Conservation (phyloP, 92 coral and sea anemone genomes). For the Ricordea florida region DNA sequence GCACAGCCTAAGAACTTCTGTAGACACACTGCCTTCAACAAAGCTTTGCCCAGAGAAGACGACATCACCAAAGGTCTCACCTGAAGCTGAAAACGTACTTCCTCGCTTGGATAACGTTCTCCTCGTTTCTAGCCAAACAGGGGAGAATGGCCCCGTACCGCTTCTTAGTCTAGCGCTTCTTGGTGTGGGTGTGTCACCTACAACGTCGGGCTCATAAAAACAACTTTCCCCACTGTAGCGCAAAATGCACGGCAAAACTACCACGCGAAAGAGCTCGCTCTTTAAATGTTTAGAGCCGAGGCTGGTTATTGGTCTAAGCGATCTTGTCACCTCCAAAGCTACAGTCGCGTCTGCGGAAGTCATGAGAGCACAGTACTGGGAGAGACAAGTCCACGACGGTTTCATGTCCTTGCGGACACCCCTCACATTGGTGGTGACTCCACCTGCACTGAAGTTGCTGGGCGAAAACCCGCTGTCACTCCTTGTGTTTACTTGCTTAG, state of each 20-base stretch:
- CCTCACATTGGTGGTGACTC: constrained; percentile 11
- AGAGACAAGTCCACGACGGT: constrained; percentile 78
- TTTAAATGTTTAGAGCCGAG: constrained; percentile 74
- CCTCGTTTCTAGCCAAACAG: constrained; percentile 7
- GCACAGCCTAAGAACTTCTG: constrained; percentile 62
- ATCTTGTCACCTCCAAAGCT: constrained; percentile 66
- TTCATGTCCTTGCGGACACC: constrained; percentile 25
- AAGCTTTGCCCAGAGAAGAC: not conserved
- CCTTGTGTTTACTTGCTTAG: constrained; percentile 60
- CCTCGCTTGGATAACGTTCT: constrained; percentile 3
- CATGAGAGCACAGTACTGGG: constrained; percentile 75
- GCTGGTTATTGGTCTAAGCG: constrained; percentile 73
- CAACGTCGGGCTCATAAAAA: not conserved
- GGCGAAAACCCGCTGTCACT: constrained; percentile 71
- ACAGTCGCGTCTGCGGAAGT: constrained; percentile 55
- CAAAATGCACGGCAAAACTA: constrained; percentile 80
- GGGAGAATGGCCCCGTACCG: not conserved
- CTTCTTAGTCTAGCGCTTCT: not conserved
- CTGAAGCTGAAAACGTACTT: not conserved
- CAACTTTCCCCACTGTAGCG: constrained; percentile 52
- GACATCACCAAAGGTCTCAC: not conserved
- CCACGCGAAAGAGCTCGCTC: constrained; percentile 76
- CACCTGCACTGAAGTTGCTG: constrained; percentile 41
- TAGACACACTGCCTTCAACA: constrained; percentile 6
- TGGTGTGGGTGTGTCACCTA: constrained; percentile 27